Evolutionary conservation across 2,888 invertebrate genomes (phyloP).

Genomic region (Psylliodes chrysocephalus): DNA sequence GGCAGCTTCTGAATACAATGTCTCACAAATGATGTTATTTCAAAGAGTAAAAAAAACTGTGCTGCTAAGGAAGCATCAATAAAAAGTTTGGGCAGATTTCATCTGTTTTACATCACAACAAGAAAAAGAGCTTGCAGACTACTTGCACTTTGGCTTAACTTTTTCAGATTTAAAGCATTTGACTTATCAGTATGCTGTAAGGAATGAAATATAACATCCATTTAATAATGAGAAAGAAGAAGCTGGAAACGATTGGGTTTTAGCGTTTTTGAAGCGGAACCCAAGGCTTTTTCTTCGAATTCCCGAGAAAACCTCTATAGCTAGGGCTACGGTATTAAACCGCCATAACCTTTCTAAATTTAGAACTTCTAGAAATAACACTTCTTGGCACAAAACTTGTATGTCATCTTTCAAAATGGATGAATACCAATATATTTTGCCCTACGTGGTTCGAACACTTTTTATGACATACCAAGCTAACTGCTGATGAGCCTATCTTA

Average conservation of each 20-base stretch:
- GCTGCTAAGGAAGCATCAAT: not conserved
- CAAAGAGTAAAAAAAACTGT: constrained; percentile 16
- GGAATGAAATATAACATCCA: not conserved
- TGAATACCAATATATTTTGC: constrained; percentile 33
- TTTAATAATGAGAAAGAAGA: too few species aligned
- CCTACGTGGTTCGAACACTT: too few species aligned
- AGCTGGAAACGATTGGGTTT: not conserved
- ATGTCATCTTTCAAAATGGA: constrained; percentile 38
- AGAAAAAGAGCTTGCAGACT: not conserved
- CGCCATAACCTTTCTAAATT: constrained; percentile 11
- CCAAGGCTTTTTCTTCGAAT: not conserved
- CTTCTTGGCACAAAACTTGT: constrained; percentile 33
- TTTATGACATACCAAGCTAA: constrained; percentile 12
- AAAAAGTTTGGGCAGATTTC: not conserved
- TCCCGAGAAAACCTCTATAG: not conserved
- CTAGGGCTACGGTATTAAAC: not conserved
- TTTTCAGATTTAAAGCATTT: too few species aligned
- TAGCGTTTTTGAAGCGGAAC: not conserved
- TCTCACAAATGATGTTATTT: constrained; percentile 16
- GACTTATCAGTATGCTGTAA: too few species aligned
- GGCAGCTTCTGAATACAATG: not conserved
- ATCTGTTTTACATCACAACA: not conserved
- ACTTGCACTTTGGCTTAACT: not conserved
- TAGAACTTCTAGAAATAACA: constrained; percentile 36
- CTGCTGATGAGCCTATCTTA: constrained; percentile 23